phyloP scores from a whole-genome alignment of 2,888 invertebrate genomes.

The Oscheius sp. region DNA sequence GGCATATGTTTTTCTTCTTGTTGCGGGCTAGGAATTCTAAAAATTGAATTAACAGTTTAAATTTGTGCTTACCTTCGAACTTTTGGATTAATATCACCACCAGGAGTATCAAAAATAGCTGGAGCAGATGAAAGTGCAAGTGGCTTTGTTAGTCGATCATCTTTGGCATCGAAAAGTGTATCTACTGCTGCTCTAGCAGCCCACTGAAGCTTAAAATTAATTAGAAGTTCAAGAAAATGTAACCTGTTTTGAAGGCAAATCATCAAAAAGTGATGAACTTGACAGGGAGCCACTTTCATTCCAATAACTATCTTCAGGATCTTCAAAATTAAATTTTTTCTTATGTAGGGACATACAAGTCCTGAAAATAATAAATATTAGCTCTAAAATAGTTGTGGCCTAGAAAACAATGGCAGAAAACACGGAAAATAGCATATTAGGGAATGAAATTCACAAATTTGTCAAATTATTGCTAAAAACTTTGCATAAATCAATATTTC shows the following conservation, averaged over 20 bases:
- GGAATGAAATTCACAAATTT: too few relatives aligned
- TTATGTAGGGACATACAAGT: conserved; percentile 30
- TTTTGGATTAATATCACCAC: background rate
- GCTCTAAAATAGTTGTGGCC: too few relatives aligned
- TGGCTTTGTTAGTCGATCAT: conserved; percentile 38
- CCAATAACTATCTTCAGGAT: conserved; percentile 69
- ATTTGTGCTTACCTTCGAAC: background rate
- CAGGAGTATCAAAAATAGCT: conserved; percentile 6
- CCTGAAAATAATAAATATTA: conserved; percentile 1
- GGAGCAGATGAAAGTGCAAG: conserved; percentile 28
- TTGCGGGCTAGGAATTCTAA: background rate
- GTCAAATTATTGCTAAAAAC: too few relatives aligned
- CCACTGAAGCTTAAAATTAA: conserved; percentile 34
- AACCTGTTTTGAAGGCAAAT: conserved; percentile 60
- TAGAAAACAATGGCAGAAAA: too few relatives aligned
- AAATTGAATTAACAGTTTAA: background rate
- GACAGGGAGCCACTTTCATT: conserved; percentile 56
- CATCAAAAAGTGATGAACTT: conserved; percentile 58
- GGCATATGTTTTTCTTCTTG: background rate
- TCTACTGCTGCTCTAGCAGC: conserved; percentile 58
- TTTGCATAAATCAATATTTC: too few relatives aligned
- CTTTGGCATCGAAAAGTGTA: conserved; percentile 52
- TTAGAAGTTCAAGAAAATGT: background rate
- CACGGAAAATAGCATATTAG: too few relatives aligned
- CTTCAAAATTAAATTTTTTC: conserved; percentile 65